Base-by-base conservation (phyloP, 1,140 invertebrate genomes). In the Temnothorax longispinosus region DNA sequence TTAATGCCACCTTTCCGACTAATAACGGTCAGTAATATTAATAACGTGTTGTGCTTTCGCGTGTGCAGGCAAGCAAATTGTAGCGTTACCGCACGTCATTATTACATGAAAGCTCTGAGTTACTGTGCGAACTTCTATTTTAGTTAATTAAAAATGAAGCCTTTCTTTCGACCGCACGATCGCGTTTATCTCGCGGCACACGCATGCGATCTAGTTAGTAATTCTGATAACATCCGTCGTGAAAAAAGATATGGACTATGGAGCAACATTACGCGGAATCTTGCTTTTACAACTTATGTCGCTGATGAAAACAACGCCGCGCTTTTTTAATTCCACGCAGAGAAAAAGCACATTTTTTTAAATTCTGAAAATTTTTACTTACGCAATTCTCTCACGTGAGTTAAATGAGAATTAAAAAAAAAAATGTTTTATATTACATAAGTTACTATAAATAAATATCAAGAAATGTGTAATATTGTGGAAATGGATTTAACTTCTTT, bases 91-190 rank as follows among this genome's bases (percentile, higher is more conserved):
- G 56, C 54, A 74, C 27, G 69, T 84, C 72, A 74, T 82, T 74
- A 84, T 87, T 76, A 82, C 71, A 62, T 76, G 62, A 87, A 54
- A 50, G 65, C 74, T 56, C 62, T 44, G 52, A 86, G 67, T 54
- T 21, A 6, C 47, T 15, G 44, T 38, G 52, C 18, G 65, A 27
- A 50, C 44, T 67, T 32, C 44, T 60, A 77, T 65, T 32, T 47
- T 44, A 78, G 65, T 89, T 90, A 90, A 90, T 90, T 90, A 89
- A 89, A 89, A 89, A 77, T 69, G 81, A 85, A 90, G 72, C 85
- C 77, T 84, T 81, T 74, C 88, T 41, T 90, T 64, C 75, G 78
- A 89, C 54, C 54, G 32, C 69, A 60, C 54, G 10, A n/a, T 3
- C 69, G 52, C 88, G 85, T 90, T 69, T 90, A 87, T 89, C 87